Percentiles rank a stretch among this genome's conserved stretches.
Conservation (phyloP, 2,888 invertebrate genomes). For the Epinotia bilunana region DNA sequence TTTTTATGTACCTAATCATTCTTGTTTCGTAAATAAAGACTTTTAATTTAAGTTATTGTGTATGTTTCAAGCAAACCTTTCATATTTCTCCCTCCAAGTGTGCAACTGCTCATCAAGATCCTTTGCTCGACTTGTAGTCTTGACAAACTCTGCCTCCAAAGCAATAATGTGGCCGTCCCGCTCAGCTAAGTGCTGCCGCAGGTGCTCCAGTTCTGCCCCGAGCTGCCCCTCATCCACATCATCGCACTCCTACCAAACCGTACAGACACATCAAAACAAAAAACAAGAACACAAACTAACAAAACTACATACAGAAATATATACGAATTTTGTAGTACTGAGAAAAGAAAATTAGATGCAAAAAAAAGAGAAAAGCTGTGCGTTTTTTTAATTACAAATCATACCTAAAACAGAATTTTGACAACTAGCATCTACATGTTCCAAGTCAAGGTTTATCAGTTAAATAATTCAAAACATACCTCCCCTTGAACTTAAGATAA, state of each 20-base stretch:
- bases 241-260: conserved; percentile 74
- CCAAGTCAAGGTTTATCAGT: conserved; percentile 36
- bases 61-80: conserved; percentile 81
- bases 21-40: too few relatives aligned
- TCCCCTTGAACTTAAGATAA: conserved; percentile 49
- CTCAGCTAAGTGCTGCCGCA: conserved; percentile 92
- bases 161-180: conserved; percentile 92
- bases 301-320: conserved; percentile 23
- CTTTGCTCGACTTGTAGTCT: conserved; percentile 90
- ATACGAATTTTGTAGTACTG: conserved; percentile 23
- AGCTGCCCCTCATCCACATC: conserved; percentile 85
- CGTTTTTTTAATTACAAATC: conserved; percentile 45
- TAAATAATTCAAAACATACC: conserved; percentile 43
- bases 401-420: conserved; percentile 44
- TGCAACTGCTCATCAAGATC: conserved; percentile 92
- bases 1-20: too few relatives aligned
- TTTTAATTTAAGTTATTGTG: not conserved
- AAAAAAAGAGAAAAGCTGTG: conserved; percentile 58
- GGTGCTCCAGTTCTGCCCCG: conserved; percentile 93
- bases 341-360: conserved; percentile 49
- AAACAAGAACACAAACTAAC: conserved; percentile 50
- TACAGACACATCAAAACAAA: conserved; percentile 68
- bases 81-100: conserved; percentile 97
- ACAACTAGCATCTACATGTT: conserved; percentile 39
- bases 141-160: conserved; percentile 94